Percentiles rank a stretch among this genome's conserved stretches.
phyloP scores from a whole-genome alignment of 2,113 vertebrate species.

The Carassius carassius region DNA sequence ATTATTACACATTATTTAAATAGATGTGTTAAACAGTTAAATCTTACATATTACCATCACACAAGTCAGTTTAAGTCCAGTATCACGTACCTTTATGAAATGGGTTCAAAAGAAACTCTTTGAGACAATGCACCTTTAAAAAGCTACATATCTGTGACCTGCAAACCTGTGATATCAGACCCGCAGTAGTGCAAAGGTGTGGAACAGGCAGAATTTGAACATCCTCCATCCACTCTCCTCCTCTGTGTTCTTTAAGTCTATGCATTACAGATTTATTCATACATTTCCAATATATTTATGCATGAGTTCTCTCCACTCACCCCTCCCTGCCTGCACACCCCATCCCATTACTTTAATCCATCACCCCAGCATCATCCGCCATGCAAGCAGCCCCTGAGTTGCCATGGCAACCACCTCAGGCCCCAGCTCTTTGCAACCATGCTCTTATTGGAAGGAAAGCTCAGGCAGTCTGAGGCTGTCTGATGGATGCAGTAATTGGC shows the following conservation, averaged over 20 bases:
- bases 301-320: constrained; percentile 56
- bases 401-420: constrained; percentile 85
- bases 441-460: constrained; percentile 77
- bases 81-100: not conserved
- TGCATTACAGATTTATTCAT: constrained; percentile 65
- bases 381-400: constrained; percentile 81
- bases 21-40: not conserved
- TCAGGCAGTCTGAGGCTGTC: constrained; percentile 76
- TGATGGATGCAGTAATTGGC: constrained; percentile 84
- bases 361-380: constrained; percentile 80
- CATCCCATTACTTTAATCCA: constrained; percentile 82
- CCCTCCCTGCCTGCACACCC: constrained; percentile 54
- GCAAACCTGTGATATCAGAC: not conserved
- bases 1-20: not conserved
- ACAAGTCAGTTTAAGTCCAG: not conserved
- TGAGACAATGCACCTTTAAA: constrained; percentile 9
- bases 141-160: constrained; percentile 12
- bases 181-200: not conserved
- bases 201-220: constrained; percentile 27
- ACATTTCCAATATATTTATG: constrained; percentile 65
- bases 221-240: not conserved
- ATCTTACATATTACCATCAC: not conserved
- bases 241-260: constrained; percentile 46
- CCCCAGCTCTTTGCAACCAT: constrained; percentile 73
- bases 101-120: not conserved